A percentile compares a stretch with the other conserved stretches of the same genome.
Evolutionary conservation across 2,797 vertebrate species (phyloP).

Genomic region (Octomys mimax): DNA sequence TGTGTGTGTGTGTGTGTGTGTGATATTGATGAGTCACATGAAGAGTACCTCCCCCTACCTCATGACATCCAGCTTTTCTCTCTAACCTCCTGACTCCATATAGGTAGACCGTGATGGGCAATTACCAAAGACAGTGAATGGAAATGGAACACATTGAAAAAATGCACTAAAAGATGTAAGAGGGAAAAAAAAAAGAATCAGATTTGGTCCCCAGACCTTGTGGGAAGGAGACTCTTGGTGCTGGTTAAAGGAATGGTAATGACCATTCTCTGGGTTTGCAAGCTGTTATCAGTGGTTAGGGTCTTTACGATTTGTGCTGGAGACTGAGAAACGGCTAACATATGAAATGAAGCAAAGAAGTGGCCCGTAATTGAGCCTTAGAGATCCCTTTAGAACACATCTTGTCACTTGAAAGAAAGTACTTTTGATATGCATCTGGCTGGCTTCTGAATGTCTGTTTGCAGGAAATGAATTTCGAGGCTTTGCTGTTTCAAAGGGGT

Average conservation of each 20-base stretch:
- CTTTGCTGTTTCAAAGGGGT: conserved; percentile 75
- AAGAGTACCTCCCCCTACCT: conserved; percentile 37
- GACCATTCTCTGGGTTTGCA: conserved; percentile 79
- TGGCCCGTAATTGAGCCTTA: conserved; percentile 85
- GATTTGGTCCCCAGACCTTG: conserved; percentile 70
- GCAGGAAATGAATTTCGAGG: conserved; percentile 80
- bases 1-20: no score
- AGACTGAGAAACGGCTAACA: conserved; percentile 77
- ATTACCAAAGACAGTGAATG: conserved; percentile 76
- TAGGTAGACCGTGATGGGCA: conserved; percentile 69
- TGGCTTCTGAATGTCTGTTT: conserved; percentile 78
- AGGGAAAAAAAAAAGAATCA: conserved; percentile 70
- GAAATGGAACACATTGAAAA: conserved; percentile 78
- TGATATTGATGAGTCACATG: not conserved
- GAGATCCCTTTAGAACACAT: conserved; percentile 77
- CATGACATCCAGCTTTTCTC: conserved; percentile 72
- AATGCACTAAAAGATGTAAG: conserved; percentile 79
- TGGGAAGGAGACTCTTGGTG: conserved; percentile 72
- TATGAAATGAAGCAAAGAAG: conserved; percentile 85
- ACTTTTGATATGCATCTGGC: conserved; percentile 78
- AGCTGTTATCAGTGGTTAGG: conserved; percentile 81
- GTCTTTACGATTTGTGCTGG: conserved; percentile 72
- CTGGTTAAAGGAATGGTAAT: conserved; percentile 75
- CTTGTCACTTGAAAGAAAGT: conserved; percentile 79
- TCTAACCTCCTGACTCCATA: conserved; percentile 53